phyloP scores from a whole-genome alignment of 1,140 invertebrate species.

The Drosophila sp. region DNA sequence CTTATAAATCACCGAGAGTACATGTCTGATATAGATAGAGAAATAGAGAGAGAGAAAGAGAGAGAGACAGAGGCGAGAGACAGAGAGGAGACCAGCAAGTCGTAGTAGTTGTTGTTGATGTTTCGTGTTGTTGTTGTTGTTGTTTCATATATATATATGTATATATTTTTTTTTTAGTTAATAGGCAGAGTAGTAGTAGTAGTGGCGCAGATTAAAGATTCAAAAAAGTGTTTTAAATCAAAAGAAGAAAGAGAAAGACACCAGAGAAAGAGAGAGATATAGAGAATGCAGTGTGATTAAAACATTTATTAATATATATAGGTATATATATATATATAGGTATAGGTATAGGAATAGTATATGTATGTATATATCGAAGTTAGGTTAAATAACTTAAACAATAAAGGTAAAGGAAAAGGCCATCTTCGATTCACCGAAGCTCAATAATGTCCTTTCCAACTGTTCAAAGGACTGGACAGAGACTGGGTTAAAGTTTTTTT shows the following conservation, averaged over 20 bases:
- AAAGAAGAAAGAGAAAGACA: conserved; percentile 71
- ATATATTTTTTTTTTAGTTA: conserved; percentile 17
- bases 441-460: conserved; percentile 60
- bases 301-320: conserved; percentile 67
- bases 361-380: conserved; percentile 43
- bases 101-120: conserved; percentile 60
- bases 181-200: conserved; percentile 58
- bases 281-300: conserved; percentile 80
- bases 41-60: neutral
- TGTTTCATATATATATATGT: conserved; percentile 43
- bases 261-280: conserved; percentile 75
- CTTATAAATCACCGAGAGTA: conserved; percentile 74
- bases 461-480: conserved; percentile 8
- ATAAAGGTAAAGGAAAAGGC: conserved; percentile 23
- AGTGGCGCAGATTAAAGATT: conserved; percentile 76
- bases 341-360: neutral
- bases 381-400: conserved; percentile 26
- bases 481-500: too few species aligned
- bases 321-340: conserved; percentile 35
- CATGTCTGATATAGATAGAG: conserved; percentile 59
- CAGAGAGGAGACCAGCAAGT: conserved; percentile 59
- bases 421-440: conserved; percentile 48
- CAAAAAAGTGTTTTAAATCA: conserved; percentile 73
- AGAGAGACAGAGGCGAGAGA: neutral
- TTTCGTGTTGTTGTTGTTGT: conserved; percentile 65